phyloP scores from a whole-genome alignment of 2,113 vertebrate genomes.

The Proterorhinus semilunaris region DNA sequence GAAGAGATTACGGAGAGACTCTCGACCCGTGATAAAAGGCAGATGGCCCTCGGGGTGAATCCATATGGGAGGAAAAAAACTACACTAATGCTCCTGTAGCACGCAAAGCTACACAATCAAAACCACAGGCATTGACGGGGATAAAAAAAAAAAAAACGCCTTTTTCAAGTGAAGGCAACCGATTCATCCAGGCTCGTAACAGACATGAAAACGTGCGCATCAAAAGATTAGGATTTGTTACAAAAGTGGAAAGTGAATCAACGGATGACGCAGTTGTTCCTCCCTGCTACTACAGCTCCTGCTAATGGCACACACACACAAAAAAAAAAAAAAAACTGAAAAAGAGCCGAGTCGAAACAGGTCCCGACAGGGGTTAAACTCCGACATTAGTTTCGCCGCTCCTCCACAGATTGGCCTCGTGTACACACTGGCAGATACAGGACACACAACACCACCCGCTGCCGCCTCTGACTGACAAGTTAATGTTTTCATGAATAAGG shows the following conservation, averaged over 20 bases:
- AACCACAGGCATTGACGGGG: conserved; percentile 21
- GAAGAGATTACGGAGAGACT: conserved; percentile 68
- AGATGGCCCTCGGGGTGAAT: conserved; percentile 68
- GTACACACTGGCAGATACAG: no score
- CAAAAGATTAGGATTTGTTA: not conserved
- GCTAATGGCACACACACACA: not conserved
- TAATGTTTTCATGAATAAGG: no score
- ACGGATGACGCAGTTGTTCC: not conserved
- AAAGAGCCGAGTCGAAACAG: no score
- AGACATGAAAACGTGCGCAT: not conserved
- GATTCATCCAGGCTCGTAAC: not conserved
- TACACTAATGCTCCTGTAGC: conserved; percentile 56
- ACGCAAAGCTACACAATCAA: conserved; percentile 58
- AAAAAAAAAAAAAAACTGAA: not conserved
- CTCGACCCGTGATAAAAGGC: conserved; percentile 70
- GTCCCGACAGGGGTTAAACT: no score
- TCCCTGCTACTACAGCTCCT: not conserved
- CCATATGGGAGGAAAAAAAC: conserved; percentile 59
- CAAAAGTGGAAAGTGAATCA: not conserved
- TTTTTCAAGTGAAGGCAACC: not conserved
- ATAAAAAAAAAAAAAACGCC: not conserved
- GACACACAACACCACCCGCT: no score
- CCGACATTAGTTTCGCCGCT: no score
- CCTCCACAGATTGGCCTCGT: no score
- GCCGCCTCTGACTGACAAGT: no score